Percentiles rank a stretch among this genome's conserved stretches.
Conservation (phyloP, 2,113 vertebrate species). For the Psettodes erumei region DNA sequence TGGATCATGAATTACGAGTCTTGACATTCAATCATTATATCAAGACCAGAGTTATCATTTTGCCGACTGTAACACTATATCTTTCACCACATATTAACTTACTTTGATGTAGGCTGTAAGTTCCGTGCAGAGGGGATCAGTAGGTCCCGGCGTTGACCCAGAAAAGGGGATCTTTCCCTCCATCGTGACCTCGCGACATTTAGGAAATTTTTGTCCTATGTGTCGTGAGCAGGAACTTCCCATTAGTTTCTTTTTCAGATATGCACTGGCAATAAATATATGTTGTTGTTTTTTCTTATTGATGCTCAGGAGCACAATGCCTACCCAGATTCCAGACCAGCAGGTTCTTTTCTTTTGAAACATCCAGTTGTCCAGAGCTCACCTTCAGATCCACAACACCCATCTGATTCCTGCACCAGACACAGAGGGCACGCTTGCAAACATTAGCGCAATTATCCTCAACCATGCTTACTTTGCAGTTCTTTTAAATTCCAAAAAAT, state of each 20-base stretch:
- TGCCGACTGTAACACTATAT: not conserved
- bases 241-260: slow-evolving; percentile 10
- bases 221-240: slow-evolving; percentile 6
- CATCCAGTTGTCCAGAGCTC: slow-evolving; percentile 90
- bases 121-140: slow-evolving; percentile 88
- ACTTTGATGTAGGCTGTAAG: slow-evolving; percentile 93
- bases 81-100: slow-evolving; percentile 44
- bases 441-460: not conserved
- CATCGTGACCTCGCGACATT: slow-evolving; percentile 89
- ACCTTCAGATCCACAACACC: slow-evolving; percentile 87
- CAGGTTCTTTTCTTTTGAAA: slow-evolving; percentile 91
- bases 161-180: slow-evolving; percentile 87
- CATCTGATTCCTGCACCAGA: slow-evolving; percentile 85
- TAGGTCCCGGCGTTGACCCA: slow-evolving; percentile 78
- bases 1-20: not conserved
- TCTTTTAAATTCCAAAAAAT: not conserved
- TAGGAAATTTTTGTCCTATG: slow-evolving; percentile 94
- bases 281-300: not conserved
- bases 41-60: not conserved
- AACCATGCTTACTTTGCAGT: not conserved
- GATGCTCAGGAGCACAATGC: slow-evolving; percentile 20
- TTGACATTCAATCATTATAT: not conserved
- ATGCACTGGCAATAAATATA: not conserved
- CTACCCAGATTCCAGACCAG: slow-evolving; percentile 91
- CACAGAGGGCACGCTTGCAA: not conserved